Conservation (phyloP, 2,797 vertebrate species). For the Oceanodroma leucorhoa region DNA sequence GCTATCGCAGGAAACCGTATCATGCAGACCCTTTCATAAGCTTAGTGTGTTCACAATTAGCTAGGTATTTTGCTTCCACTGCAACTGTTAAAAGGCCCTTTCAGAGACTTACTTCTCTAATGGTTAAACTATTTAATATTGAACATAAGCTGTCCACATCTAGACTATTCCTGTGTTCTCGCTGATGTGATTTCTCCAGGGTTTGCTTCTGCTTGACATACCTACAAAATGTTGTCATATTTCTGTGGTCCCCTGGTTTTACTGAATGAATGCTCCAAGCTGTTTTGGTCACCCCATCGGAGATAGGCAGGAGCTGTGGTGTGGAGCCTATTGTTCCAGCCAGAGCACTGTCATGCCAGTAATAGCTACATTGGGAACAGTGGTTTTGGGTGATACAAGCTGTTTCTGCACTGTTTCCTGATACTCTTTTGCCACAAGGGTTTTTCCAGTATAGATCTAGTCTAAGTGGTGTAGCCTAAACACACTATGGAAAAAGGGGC, state of each 20-base stretch:
- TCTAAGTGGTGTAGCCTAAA: not conserved
- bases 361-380: not conserved
- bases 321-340: not conserved
- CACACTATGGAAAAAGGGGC: not conserved
- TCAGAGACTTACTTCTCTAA: not conserved
- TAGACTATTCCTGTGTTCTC: not conserved
- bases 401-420: not conserved
- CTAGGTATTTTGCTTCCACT: not conserved
- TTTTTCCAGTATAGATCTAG: not conserved
- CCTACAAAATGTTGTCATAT: not conserved
- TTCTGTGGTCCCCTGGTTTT: not conserved
- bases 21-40: not conserved
- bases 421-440: not conserved
- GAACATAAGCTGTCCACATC: not conserved
- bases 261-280: not conserved
- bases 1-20: not conserved
- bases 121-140: not conserved
- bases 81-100: not conserved
- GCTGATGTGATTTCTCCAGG: not conserved
- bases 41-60: not conserved
- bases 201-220: not conserved
- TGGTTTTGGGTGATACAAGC: not conserved
- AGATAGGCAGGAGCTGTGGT: not conserved
- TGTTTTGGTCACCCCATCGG: not conserved
- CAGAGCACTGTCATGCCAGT: not conserved